phyloP scores from a whole-genome alignment of 2,797 vertebrate genomes.

The Trachurus trachurus region DNA sequence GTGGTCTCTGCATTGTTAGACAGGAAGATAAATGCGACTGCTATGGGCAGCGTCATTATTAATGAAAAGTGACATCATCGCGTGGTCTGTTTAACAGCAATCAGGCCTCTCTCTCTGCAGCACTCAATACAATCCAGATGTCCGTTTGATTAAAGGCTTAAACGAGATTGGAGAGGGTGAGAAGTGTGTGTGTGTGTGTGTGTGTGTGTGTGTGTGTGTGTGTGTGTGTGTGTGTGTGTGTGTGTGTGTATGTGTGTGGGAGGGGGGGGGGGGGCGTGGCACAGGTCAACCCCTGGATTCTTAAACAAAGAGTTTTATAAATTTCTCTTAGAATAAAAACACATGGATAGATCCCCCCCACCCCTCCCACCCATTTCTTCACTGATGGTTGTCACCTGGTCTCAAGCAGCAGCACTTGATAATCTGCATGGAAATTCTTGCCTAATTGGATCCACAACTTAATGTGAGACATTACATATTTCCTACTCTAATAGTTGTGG shows the following conservation, averaged over 20 bases:
- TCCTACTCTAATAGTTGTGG: slow-evolving; percentile 57
- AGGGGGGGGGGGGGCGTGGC: slow-evolving; percentile 46
- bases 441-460: slow-evolving; percentile 73
- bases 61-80: slow-evolving; percentile 87
- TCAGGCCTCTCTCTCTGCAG: slow-evolving; percentile 78
- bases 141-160: slow-evolving; percentile 87
- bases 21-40: slow-evolving; percentile 78
- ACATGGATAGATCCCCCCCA: slow-evolving; percentile 72
- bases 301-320: slow-evolving; percentile 81
- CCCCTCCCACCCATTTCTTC: slow-evolving; percentile 36
- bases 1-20: slow-evolving; percentile 61
- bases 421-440: slow-evolving; percentile 72
- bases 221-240: not conserved
- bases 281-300: slow-evolving; percentile 77
- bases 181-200: slow-evolving; percentile 10
- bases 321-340: slow-evolving; percentile 84
- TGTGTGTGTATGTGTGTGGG: not conserved
- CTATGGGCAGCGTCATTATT: slow-evolving; percentile 83
- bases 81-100: slow-evolving; percentile 84
- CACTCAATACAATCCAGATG: slow-evolving; percentile 86
- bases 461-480: slow-evolving; percentile 59
- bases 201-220: not conserved
- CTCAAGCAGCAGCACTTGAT: slow-evolving; percentile 66
- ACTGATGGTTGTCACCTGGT: slow-evolving; percentile 67
- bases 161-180: slow-evolving; percentile 79